Evolutionary conservation across 2,113 vertebrate genomes (phyloP), one percentile per base, ranked within the genome.

Genomic region (Numida meleagris): DNA sequence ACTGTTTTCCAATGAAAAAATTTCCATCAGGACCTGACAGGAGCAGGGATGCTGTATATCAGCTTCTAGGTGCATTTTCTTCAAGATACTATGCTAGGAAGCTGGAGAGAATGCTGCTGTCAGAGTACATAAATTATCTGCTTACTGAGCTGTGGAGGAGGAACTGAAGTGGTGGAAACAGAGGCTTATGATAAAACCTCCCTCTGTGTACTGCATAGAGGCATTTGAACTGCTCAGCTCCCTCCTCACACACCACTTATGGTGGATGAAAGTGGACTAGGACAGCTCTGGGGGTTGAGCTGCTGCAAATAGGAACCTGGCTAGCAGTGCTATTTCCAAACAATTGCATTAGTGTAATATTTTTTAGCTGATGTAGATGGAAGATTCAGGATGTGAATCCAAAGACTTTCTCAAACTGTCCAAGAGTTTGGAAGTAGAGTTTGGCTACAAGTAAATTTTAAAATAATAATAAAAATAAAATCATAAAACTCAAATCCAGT

Each of bases 71-170:
- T 78, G 65, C 16, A 4, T 91, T 97, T 96, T 95, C 70, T 91
- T 94, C 59, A 94, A 94, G 95, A 90, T 38, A 87, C 85, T 81
- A 29, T 48, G 38, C 79, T 92, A 89, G 94, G 83, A 91, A 96
- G 70, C 86, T 86, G 57, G 83, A 95, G 89, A 77, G 75, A 89
- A 75, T 93, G 86, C 88, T 92, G 91, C 82, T 88, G 85, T 79
- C 80, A 84, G 89, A 87, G 53, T 50, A 67, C 88, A 86, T 95
- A 97, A 94, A 92, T 96, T 96, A 88, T 78, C 57, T 93, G 93
- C 53, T 57, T 87, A 90, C 94, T 88, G 73, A 91, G 90, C 29
- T 91, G 40, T 71, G 82, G 91, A 92, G 89, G 87, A 92, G 88
- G 82, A 76, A 86, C 91, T 88, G 73, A 94, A 96, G 70, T 38